Base-by-base conservation (phyloP, 1,140 invertebrate genomes). In the Ganaspis sp. region DNA sequence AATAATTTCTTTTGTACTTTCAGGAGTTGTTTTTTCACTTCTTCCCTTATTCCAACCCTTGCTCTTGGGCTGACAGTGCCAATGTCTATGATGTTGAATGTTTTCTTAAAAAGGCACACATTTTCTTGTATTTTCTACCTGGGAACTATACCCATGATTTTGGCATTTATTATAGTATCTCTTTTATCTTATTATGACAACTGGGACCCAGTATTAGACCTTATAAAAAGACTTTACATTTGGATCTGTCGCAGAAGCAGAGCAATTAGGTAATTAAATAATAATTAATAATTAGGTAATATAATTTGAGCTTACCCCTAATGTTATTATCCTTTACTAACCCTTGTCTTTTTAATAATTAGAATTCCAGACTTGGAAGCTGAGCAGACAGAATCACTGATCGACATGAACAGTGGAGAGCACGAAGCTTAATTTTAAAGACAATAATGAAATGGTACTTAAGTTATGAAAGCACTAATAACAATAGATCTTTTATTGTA, bases 21-120 rank as follows among this genome's bases (percentile, higher is more conserved):
- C 81, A 97, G 96, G 96, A 96, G 96, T 29, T 97, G 96, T 90
- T 97, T 98, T 89, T 89, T 97, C 79, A 97, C 97, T 17, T 97
- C 96, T 37, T 97, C 96, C 23, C 89, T 98, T 11, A 95, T 97
- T 83, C 96, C 95, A 64, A 97, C 96, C 6, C 88, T 97, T 76
- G 94, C 96, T 34, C 93, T 97, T 69, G 96, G 95, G 86, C 91
- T 98, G 76, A 96, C 95, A 73, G 96, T 97, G 89, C 97, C 97
- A 29, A 92, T 98, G 88, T 95, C 95, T 17, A 96, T 97, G 93
- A 88, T 97, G 74, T 94, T 95, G 69, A 96, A 98, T 92, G 93
- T 96, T 38, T 85, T 96, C 49, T 88, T 97, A 4, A 96, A 96
- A 90, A 92, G 93, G 85, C 93, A 96, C 21, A 89, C 93, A 4